Evolutionary conservation across 1,140 invertebrate genomes (phyloP), one percentile per base, ranked within the genome.

Genomic region (Neomicropteryx cornuta): DNA sequence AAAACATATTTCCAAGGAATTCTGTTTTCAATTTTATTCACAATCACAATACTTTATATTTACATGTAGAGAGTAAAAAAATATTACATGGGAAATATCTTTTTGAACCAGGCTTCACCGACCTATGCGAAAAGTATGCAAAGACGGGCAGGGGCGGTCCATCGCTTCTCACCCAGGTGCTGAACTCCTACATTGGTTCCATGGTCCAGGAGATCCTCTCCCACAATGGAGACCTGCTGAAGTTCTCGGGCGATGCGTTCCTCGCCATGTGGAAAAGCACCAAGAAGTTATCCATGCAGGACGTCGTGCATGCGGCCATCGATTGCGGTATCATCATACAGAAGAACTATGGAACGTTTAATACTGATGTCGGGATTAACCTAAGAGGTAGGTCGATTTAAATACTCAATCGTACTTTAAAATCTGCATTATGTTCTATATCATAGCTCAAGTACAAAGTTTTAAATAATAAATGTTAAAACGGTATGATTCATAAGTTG

Each of bases 191-290:
- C 42, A 76, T 79, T 39, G 76, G 76, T 1, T 63, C 71, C 1
- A 78, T 81, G 71, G 71, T 79, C 0, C 73, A 77, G 45, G 73
- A 76, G 49, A 75, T 77, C 45, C 49, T 78, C 23, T 70, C 66
- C 1, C 72, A 74, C 36, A 63, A 71, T 16, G 77, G 77, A 0
- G 77, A 81, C 44, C 64, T 80, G n/a, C 48, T 79, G 0, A 79
- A 79, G 53, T 79, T 77, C 50, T 75, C 76, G 3, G 76, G 76
- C 0, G 76, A 80, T 43, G 75, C 76, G 10, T 77, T 79, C 45
- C 63, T 76, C 3, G 71, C 72, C 3, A 66, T 73, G 59, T 77
- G 75, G 74, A 76, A 76, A 44, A 54, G 68, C 1, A 52, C 56
- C 3, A 45, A 59, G 0, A 60, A 56, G 19, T 53, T 68, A 24